Conservation (phyloP, 2,113 vertebrate genomes). For the Phalacrocorax aristotelis region DNA sequence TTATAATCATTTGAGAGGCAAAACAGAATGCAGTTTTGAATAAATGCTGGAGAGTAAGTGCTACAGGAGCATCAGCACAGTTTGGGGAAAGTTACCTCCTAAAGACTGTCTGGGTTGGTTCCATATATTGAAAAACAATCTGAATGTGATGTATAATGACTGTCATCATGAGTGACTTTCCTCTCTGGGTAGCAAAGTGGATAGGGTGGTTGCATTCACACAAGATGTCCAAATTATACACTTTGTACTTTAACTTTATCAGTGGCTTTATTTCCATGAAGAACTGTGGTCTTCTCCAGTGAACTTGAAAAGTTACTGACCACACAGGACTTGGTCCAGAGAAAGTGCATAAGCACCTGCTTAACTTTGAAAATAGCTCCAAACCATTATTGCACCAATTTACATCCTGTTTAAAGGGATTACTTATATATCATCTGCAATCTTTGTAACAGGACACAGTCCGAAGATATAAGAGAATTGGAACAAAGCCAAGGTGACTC, state of each 20-base stretch:
- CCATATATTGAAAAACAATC: background rate
- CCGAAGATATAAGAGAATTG: background rate
- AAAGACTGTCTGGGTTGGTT: background rate
- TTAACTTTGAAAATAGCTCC: background rate
- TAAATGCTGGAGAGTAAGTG: background rate
- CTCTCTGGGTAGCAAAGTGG: background rate
- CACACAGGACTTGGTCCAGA: background rate
- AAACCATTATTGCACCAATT: background rate
- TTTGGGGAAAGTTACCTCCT: background rate
- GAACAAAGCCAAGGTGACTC: background rate
- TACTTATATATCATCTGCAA: background rate
- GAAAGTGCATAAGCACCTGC: background rate
- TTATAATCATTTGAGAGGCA: background rate
- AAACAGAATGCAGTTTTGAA: background rate
- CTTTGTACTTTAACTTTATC: background rate
- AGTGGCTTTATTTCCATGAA: background rate
- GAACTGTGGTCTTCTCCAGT: background rate
- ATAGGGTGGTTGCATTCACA: background rate
- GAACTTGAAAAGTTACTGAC: background rate
- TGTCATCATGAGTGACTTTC: background rate
- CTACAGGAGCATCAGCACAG: background rate
- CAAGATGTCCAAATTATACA: background rate
- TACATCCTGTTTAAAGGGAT: background rate
- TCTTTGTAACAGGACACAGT: background rate
- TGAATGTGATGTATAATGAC: background rate